These are phyloP conservation scores for Lindbergichthys nudifrons DNA, from an alignment of 2,797 vertebrate species.

Conservation along the genomic window DNA sequence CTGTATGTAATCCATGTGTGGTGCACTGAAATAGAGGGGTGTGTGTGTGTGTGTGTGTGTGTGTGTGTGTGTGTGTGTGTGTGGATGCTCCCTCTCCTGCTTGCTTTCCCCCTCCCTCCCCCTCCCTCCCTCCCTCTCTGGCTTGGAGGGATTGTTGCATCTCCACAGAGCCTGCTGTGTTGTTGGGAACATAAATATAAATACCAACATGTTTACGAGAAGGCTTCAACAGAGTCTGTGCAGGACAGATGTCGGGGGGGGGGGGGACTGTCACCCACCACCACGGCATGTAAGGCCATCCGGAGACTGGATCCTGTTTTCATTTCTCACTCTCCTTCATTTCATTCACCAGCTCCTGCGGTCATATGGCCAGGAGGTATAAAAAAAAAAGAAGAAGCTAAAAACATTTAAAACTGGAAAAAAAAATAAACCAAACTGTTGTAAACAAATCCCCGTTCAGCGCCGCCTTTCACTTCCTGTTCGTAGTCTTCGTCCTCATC, in stretches of 20 bases:
- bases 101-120: neutral
- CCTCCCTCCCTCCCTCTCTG: neutral
- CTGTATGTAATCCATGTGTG: conserved; percentile 34
- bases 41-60: conserved; percentile 2
- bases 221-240: conserved; percentile 36
- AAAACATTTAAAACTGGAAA: conserved; percentile 49
- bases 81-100: neutral
- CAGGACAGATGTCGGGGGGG: conserved; percentile 17
- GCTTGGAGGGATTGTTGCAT: conserved; percentile 50
- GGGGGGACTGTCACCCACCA: conserved; percentile 9
- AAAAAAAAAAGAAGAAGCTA: conserved; percentile 36
- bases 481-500: neutral
- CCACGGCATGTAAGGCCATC: conserved; percentile 29
- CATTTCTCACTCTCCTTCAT: conserved; percentile 12
- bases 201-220: conserved; percentile 59
- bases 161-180: conserved; percentile 63
- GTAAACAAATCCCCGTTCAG: conserved; percentile 65
- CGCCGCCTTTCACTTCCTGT: neutral
- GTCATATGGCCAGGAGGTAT: neutral
- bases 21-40: conserved; percentile 38
- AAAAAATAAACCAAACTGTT: conserved; percentile 23
- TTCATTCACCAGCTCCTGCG: conserved; percentile 32
- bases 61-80: conserved; percentile 15
- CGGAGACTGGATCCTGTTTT: conserved; percentile 11
- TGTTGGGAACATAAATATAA: conserved; percentile 70